Evolutionary conservation across 2,113 vertebrate genomes (phyloP).

Genomic region (Peromyscus maniculatus): DNA sequence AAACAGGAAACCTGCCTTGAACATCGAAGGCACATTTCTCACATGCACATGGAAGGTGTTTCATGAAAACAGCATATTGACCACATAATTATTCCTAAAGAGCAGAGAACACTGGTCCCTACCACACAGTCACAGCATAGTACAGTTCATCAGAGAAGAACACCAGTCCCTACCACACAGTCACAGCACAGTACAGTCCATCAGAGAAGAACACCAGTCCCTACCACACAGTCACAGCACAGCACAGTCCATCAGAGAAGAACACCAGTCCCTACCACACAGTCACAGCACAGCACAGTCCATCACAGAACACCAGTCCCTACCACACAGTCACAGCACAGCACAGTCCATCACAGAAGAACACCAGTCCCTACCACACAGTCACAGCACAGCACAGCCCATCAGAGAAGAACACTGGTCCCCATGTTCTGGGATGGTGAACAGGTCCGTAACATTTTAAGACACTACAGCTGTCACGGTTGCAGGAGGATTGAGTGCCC

Average conservation of each 20-base stretch:
- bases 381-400: neutral
- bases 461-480: neutral
- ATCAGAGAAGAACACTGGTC: too few relatives aligned
- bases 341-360: neutral
- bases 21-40: neutral
- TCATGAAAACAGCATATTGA: neutral
- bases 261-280: too few relatives aligned
- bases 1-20: neutral
- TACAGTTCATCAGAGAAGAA: neutral
- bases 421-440: too few relatives aligned
- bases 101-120: neutral
- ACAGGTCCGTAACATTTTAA: neutral
- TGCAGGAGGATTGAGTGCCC: neutral
- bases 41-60: neutral
- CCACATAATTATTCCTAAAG: neutral
- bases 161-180: too few relatives aligned
- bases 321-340: too few relatives aligned
- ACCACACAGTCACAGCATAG: neutral
- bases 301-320: too few relatives aligned
- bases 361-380: neutral
- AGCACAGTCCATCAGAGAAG: too few relatives aligned
- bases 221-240: too few relatives aligned
- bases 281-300: too few relatives aligned
- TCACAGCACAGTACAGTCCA: too few relatives aligned
- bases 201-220: too few relatives aligned